Conservation (phyloP, 1,140 invertebrate species). For the Cydia amplana region DNA sequence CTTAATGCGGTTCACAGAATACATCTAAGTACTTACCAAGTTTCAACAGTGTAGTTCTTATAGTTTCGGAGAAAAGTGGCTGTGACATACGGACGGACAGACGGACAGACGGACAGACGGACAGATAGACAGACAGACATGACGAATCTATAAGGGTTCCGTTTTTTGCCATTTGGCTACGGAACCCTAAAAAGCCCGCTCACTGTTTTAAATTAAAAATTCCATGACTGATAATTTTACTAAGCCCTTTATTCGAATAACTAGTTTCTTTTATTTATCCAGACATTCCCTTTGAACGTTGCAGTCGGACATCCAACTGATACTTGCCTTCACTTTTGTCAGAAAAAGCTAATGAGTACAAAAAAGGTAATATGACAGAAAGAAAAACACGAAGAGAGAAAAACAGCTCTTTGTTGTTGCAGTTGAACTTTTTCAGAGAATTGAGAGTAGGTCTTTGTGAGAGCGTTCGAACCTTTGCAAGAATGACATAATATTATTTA, state of each 20-base stretch:
- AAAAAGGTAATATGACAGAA: neutral
- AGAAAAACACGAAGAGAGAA: neutral
- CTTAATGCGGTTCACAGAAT: too few species aligned
- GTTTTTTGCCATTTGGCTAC: too few species aligned
- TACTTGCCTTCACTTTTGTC: neutral
- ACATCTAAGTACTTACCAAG: too few species aligned
- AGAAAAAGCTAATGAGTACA: neutral
- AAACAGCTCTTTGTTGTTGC: constrained; percentile 2
- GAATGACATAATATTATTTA: neutral
- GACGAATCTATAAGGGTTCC: too few species aligned
- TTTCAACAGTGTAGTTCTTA: too few species aligned
- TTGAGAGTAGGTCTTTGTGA: neutral
- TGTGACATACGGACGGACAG: too few species aligned
- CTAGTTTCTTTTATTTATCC: neutral
- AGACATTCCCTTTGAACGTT: neutral
- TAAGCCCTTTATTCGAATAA: neutral
- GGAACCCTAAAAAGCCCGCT: too few species aligned
- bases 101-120: too few species aligned
- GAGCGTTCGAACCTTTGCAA: neutral
- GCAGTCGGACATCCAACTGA: neutral
- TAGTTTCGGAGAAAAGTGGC: too few species aligned
- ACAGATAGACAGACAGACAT: too few species aligned
- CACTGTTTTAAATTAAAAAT: neutral
- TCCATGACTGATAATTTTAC: neutral
- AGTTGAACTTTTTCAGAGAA: neutral